Evolutionary conservation across 2,113 vertebrate genomes (phyloP).

Genomic region (Cyanoderma ruficeps): DNA sequence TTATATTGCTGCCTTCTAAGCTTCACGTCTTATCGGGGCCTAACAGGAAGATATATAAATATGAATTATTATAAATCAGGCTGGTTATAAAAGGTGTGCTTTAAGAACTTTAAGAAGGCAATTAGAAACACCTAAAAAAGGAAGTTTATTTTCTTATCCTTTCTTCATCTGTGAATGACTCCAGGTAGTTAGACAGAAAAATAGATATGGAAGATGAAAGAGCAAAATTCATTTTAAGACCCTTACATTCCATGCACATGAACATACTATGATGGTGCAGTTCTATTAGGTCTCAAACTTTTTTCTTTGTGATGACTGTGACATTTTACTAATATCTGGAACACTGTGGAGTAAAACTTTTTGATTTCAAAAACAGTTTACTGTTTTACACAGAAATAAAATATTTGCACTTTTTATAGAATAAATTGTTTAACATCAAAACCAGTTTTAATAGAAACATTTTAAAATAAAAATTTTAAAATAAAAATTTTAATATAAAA

Average conservation of each 20-base stretch:
- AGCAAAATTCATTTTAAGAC: background rate
- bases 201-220: background rate
- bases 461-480: background rate
- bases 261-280: background rate
- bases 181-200: background rate
- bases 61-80: background rate
- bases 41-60: background rate
- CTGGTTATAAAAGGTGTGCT: background rate
- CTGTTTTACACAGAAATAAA: background rate
- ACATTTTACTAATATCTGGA: background rate
- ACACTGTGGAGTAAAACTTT: background rate
- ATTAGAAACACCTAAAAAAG: background rate
- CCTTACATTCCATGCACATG: too few relatives aligned
- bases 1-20: background rate
- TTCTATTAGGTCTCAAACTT: background rate
- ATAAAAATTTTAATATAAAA: background rate
- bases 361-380: background rate
- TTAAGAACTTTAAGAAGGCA: background rate
- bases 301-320: background rate
- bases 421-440: background rate
- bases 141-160: background rate
- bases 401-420: background rate
- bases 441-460: background rate
- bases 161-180: background rate
- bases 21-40: background rate